Evolutionary conservation across 1,140 invertebrate genomes (phyloP).

Genomic region (Cydia splendana): DNA sequence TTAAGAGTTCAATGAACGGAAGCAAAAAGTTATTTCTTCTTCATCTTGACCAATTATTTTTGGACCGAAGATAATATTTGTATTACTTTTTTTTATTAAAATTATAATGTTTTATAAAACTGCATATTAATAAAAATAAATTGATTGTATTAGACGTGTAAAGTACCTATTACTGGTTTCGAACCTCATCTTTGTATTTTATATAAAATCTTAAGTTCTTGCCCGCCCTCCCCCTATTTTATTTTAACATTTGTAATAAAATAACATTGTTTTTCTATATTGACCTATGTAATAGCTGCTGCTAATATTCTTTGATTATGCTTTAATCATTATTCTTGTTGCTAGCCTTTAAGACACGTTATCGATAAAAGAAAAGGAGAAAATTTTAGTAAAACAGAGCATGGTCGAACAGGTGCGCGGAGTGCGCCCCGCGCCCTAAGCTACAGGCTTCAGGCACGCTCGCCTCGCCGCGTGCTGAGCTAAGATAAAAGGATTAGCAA

Average conservation of each 20-base stretch:
- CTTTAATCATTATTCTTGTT: neutral
- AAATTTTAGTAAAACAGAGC: constrained; percentile 47
- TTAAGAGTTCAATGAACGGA: neutral
- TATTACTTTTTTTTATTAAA: too few species aligned
- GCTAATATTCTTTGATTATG: neutral
- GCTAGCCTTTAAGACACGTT: neutral
- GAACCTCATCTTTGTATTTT: too few species aligned
- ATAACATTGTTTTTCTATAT: too few species aligned
- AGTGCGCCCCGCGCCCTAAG: constrained; percentile 37
- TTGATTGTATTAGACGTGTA: too few species aligned
- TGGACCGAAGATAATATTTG: too few species aligned
- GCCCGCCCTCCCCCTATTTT: too few species aligned
- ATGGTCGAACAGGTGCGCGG: constrained; percentile 45
- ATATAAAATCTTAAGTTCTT: too few species aligned
- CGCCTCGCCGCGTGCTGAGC: constrained; percentile 50
- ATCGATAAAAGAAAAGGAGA: constrained; percentile 48
- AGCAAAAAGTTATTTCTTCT: neutral
- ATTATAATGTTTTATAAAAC: too few species aligned
- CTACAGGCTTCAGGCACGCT: constrained; percentile 41
- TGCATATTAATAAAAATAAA: too few species aligned
- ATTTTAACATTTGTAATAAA: too few species aligned
- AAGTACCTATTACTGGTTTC: too few species aligned
- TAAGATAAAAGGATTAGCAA: constrained; percentile 65
- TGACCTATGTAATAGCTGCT: neutral
- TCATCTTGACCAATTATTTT: neutral